Evolutionary conservation across 1,140 invertebrate genomes (phyloP).

Genomic region (Mesaphorura yosii): DNA sequence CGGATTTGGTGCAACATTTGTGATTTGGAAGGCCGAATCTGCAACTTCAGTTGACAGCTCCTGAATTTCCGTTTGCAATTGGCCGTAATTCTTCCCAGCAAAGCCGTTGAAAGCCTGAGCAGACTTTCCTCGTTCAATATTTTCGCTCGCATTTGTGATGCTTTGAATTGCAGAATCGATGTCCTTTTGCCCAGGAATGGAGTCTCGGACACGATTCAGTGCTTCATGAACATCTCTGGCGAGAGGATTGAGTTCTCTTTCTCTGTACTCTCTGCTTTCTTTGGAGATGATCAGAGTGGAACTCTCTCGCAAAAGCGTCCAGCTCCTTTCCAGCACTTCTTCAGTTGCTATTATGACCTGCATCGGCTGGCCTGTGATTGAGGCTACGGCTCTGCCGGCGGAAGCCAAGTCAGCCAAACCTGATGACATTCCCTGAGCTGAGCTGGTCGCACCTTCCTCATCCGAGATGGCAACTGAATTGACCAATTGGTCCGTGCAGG

Average conservation of each 20-base stretch:
- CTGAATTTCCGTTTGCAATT: conserved; percentile 73
- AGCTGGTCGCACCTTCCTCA: conserved; percentile 10
- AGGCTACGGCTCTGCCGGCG: conserved; percentile 24
- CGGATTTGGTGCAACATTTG: conserved; percentile 40
- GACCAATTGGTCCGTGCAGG: conserved; percentile 24
- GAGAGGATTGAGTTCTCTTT: conserved; percentile 48
- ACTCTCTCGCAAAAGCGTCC: conserved; percentile 25
- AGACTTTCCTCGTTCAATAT: conserved; percentile 51
- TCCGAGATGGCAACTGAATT: conserved; percentile 18
- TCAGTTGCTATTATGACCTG: conserved; percentile 25
- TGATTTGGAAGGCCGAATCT: conserved; percentile 45
- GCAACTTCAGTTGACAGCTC: conserved; percentile 71
- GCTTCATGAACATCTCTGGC: conserved; percentile 53
- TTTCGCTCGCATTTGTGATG: conserved; percentile 62
- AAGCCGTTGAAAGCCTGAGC: conserved; percentile 32
- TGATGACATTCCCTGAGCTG: conserved; percentile 27
- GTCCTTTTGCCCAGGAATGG: conserved; percentile 59
- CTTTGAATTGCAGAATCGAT: conserved; percentile 72
- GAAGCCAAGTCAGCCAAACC: conserved; percentile 23
- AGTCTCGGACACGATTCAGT: conserved; percentile 33
- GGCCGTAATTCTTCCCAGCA: conserved; percentile 62
- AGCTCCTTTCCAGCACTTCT: conserved; percentile 28
- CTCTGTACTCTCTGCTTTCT: conserved; percentile 32
- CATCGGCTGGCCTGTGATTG: conserved; percentile 14
- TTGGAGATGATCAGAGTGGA: conserved; percentile 12